Evolutionary conservation across 2,797 vertebrate species (phyloP).

Genomic region (Diplodus puntazzo): DNA sequence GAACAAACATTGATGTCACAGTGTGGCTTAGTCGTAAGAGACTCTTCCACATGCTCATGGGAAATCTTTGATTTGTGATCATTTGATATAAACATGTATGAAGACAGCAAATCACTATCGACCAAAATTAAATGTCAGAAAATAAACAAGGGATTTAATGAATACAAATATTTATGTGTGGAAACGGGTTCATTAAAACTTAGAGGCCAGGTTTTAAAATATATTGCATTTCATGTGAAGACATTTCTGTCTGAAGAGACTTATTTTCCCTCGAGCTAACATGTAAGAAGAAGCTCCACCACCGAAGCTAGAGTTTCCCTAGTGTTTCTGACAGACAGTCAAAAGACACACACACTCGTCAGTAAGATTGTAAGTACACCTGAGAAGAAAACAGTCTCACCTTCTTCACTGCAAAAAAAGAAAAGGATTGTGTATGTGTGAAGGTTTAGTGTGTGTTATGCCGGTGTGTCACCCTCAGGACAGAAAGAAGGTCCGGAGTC

Average conservation of each 20-base stretch:
- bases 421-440: background rate
- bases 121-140: constrained; percentile 1
- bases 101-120: constrained; percentile 19
- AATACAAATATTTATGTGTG: constrained; percentile 14
- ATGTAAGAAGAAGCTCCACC: background rate
- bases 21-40: constrained; percentile 32
- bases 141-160: constrained; percentile 7
- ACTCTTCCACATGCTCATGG: constrained; percentile 14
- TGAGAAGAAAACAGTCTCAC: background rate
- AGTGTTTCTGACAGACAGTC: background rate
- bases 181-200: constrained; percentile 11
- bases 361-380: background rate
- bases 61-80: constrained; percentile 44
- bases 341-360: background rate
- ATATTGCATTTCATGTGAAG: background rate
- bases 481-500: constrained; percentile 38
- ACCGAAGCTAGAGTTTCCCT: background rate
- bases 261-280: background rate
- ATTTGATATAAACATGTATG: constrained; percentile 36
- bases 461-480: constrained; percentile 11
- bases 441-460: background rate
- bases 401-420: background rate
- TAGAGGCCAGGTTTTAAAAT: background rate
- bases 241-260: background rate
- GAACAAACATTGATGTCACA: constrained; percentile 22